phyloP scores from a whole-genome alignment of 2,888 invertebrate species.

The Nephrotoma guestfalica region DNA sequence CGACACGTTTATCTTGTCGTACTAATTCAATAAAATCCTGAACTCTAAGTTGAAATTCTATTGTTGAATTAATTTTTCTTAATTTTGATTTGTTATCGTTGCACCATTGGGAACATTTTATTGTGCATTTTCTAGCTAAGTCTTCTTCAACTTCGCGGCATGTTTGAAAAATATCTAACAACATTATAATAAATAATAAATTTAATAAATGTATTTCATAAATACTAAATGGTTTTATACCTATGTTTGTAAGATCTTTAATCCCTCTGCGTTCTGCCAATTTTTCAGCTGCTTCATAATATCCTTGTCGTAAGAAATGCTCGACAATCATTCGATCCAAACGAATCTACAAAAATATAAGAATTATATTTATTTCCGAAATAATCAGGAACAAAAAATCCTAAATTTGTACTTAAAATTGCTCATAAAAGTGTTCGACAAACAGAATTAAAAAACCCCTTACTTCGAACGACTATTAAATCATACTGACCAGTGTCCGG shows the following conservation, averaged over 20 bases:
- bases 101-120: constrained; percentile 87
- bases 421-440: too few species aligned
- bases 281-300: constrained; percentile 84
- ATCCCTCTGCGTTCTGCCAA: constrained; percentile 68
- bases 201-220: neutral
- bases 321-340: constrained; percentile 94
- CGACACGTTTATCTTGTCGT: constrained; percentile 68
- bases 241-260: constrained; percentile 82
- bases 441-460: too few species aligned
- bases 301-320: constrained; percentile 87
- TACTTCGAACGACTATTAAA: too few species aligned
- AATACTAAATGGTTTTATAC: constrained; percentile 26
- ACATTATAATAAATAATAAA: constrained; percentile 4
- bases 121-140: constrained; percentile 63
- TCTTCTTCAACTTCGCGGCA: constrained; percentile 81
- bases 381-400: too few species aligned
- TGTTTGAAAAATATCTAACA: constrained; percentile 33
- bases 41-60: constrained; percentile 77
- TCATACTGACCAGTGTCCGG: too few species aligned
- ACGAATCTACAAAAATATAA: constrained; percentile 34
- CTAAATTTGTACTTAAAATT: too few species aligned
- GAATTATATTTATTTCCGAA: too few species aligned
- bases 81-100: constrained; percentile 92
- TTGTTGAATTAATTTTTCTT: constrained; percentile 81
- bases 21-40: constrained; percentile 93